Conservation (phyloP, 2,113 vertebrate genomes). For the Cyprinodon tularosa region DNA sequence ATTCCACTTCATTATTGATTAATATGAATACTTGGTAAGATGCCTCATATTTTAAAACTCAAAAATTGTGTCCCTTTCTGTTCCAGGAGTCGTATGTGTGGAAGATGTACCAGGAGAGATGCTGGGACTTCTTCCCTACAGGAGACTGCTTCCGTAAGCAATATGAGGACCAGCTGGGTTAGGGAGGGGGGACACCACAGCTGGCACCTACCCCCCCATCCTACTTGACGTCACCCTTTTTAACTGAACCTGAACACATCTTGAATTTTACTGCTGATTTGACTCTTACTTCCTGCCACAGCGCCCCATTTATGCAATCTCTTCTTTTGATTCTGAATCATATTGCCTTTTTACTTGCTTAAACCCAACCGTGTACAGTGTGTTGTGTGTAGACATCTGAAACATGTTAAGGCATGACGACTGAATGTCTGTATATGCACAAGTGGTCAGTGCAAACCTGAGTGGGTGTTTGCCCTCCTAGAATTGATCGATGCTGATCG, state of each 20-base stretch:
- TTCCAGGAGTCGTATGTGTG: conserved; percentile 96
- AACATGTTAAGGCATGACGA: conserved; percentile 61
- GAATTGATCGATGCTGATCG: background rate
- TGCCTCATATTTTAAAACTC: background rate
- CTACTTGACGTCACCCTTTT: conserved; percentile 34
- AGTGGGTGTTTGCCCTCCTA: conserved; percentile 35
- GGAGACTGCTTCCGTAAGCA: conserved; percentile 99
- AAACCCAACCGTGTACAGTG: conserved; percentile 66
- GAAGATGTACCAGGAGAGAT: conserved; percentile 99
- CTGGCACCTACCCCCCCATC: background rate
- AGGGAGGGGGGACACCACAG: conserved; percentile 48
- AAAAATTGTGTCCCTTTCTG: background rate
- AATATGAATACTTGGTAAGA: too few relatives aligned
- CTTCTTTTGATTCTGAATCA: conserved; percentile 48
- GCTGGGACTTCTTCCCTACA: conserved; percentile 98
- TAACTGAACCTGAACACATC: conserved; percentile 15
- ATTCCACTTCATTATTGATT: too few relatives aligned
- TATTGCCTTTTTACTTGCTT: conserved; percentile 74
- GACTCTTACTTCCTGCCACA: conserved; percentile 34
- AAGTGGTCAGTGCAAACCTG: conserved; percentile 64
- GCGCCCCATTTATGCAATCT: conserved; percentile 63
- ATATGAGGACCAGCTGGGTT: conserved; percentile 96
- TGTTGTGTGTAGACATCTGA: conserved; percentile 61
- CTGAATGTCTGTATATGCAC: conserved; percentile 77
- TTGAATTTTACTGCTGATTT: conserved; percentile 9